Evolutionary conservation across 2,888 invertebrate species (phyloP), one percentile per base, ranked within the genome.

Genomic region (Dinocampus coccinellae): DNA sequence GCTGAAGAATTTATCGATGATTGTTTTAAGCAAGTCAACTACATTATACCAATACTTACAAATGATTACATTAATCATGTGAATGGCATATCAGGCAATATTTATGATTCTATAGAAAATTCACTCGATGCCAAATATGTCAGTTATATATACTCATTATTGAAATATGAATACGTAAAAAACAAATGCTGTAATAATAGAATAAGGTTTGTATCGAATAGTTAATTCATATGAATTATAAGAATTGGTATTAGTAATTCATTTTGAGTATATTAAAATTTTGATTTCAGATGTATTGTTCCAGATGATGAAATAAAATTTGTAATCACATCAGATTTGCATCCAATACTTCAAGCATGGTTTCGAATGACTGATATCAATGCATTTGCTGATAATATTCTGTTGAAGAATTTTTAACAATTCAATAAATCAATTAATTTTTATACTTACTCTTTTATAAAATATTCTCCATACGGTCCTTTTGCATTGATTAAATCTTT

Each of bases 21-120:
- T 81, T 89, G 90, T 83, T 90, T 90, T 83, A 89, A 89, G 83
- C 90, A 91, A 88, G 91, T 90, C 69, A 88, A 90, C 77, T 90
- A 89, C 77, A 86, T 91, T 74, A 88, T 91, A 72, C 91, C 91
- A 7, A 90, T 91, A 66, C 84, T 91, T 75, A 90, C 91, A 53
- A 82, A 87, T 68, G 89, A 88, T 16, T 91, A 91, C 74, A 80
- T 90, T 34, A 85, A 88, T 70, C 88, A 86, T 82, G 89, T 91
- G 69, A 88, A 83, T 75, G 88, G 88, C 9, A 85, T 73, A 81
- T 81, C 63, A 75, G 85, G 74, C 80, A 61, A n/a, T 22, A 13
- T 24, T 0, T 62, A 75, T 16, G 69, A 60, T 4, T 64, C 74
- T 20, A 73, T 70, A 53, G 73, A 73, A 47, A 75, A 64, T 53